These are phyloP conservation scores for Harlomillsia oculata DNA, from an alignment of 1,140 invertebrate species.

Conservation along the genomic window DNA sequence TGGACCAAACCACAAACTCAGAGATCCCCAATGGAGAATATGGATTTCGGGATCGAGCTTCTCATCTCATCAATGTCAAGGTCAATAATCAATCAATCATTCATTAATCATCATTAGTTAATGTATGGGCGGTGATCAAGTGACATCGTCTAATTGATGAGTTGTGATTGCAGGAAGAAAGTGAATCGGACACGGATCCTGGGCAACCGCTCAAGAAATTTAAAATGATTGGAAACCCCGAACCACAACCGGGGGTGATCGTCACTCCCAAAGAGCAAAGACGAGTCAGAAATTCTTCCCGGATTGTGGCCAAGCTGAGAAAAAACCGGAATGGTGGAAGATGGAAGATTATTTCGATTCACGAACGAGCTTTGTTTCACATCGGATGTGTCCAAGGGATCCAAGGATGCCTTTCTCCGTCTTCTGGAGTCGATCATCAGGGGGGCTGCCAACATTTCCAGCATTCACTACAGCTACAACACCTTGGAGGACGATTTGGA, in stretches of 20 bases:
- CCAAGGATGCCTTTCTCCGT: too few relatives aligned
- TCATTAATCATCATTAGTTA: neutral
- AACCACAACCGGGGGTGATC: too few relatives aligned
- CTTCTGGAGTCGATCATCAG: too few relatives aligned
- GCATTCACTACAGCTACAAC: neutral
- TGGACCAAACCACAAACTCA: too few relatives aligned
- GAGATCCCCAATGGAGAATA: too few relatives aligned
- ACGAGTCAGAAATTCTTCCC: neutral
- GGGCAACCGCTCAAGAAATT: neutral
- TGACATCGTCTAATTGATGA: too few relatives aligned
- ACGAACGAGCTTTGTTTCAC: neutral
- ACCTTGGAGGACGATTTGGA: neutral
- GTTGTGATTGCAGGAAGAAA: neutral
- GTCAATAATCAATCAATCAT: too few relatives aligned
- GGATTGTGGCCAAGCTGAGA: neutral
- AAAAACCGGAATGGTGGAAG: neutral
- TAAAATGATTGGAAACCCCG: neutral
- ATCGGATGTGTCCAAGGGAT: neutral
- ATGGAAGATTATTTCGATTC: neutral
- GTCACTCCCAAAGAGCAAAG: neutral
- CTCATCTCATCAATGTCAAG: too few relatives aligned
- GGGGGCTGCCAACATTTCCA: neutral
- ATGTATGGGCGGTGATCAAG: neutral
- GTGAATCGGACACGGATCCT: neutral
- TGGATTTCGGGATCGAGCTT: too few relatives aligned